A percentile compares a stretch with the other conserved stretches of the same genome.
phyloP scores from a whole-genome alignment of 2,113 vertebrate species.

The Beaufortia kweichowensis region DNA sequence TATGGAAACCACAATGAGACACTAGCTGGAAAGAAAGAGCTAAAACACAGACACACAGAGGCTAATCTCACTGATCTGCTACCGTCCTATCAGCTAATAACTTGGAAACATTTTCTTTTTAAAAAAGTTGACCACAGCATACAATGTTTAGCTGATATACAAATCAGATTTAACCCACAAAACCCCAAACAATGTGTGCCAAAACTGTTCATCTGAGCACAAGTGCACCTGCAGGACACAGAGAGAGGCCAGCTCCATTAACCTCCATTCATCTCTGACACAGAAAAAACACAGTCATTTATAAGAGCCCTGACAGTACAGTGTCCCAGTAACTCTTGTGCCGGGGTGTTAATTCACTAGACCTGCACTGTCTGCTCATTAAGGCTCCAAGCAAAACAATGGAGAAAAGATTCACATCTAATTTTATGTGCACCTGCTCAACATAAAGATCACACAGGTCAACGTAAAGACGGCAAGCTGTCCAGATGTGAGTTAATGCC shows the following conservation, averaged over 20 bases:
- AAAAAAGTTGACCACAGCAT: slow-evolving; percentile 17
- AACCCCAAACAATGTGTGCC: neutral
- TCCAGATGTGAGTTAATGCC: neutral
- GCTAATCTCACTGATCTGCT: neutral
- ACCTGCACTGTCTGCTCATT: slow-evolving; percentile 10
- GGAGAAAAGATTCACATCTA: neutral
- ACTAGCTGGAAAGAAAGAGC: neutral
- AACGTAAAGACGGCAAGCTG: neutral
- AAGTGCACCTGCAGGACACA: slow-evolving; percentile 48
- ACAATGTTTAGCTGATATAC: neutral
- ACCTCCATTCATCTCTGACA: slow-evolving; percentile 51
- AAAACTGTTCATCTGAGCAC: slow-evolving; percentile 30
- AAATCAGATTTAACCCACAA: neutral
- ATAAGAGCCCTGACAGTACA: slow-evolving; percentile 19
- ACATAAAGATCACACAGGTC: neutral
- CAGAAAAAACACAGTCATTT: slow-evolving; percentile 44
- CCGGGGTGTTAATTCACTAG: slow-evolving; percentile 25
- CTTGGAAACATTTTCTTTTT: too few relatives aligned
- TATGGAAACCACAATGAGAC: neutral
- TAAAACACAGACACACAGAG: slow-evolving; percentile 1
- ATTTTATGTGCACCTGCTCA: neutral
- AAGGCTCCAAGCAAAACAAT: neutral
- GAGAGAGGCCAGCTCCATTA: slow-evolving; percentile 40
- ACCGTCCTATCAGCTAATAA: neutral
- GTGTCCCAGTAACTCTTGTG: slow-evolving; percentile 32